A percentile compares a stretch with the other conserved stretches of the same genome.
Conservation (phyloP, 2,113 vertebrate species). For the Esox niger region DNA sequence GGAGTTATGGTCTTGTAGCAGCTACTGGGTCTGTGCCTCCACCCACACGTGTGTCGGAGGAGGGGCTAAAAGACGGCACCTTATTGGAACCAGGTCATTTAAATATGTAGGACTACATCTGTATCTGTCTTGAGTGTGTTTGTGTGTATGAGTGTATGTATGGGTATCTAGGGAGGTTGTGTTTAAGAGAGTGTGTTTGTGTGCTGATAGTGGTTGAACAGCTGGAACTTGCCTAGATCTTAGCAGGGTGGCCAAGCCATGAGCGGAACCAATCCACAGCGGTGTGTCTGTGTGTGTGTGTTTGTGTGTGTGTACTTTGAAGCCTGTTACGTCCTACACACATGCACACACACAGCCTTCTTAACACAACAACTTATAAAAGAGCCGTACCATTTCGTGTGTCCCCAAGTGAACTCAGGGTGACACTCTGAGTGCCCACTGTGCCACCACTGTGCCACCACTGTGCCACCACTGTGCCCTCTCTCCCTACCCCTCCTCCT, state of each 20-base stretch:
- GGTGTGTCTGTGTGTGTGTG: slow-evolving; percentile 2
- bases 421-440: neutral
- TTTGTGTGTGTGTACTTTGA: neutral
- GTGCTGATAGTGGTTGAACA: too few relatives aligned
- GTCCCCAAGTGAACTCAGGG: too few relatives aligned
- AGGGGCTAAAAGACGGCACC: too few relatives aligned
- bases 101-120: neutral
- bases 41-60: neutral
- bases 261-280: neutral
- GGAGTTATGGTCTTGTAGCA: neutral
- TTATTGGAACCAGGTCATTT: too few relatives aligned
- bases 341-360: neutral
- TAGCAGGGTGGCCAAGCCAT: too few relatives aligned
- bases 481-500: neutral
- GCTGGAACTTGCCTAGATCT: too few relatives aligned
- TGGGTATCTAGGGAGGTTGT: neutral
- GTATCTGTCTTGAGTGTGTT: neutral
- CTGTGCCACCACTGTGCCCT: neutral
- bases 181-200: neutral
- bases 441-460: neutral
- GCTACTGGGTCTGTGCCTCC: neutral
- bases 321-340: neutral
- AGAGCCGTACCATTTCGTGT: neutral
- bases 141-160: neutral
- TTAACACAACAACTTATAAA: neutral